phyloP scores from a whole-genome alignment of 2,888 invertebrate genomes.

The Chrysolina haemoptera region DNA sequence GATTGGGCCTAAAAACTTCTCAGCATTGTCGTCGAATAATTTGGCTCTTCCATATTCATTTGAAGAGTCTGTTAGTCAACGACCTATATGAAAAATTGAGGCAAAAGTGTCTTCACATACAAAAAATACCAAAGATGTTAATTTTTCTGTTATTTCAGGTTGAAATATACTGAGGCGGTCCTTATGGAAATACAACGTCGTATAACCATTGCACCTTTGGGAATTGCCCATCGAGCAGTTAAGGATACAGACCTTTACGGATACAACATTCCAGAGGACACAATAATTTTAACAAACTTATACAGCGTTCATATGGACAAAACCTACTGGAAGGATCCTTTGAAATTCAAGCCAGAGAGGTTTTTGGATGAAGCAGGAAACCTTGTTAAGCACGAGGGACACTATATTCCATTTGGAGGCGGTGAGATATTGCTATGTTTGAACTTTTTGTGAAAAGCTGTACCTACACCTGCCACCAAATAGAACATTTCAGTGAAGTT shows the following conservation, averaged over 20 bases:
- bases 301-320: constrained; percentile 76
- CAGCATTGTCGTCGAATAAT: no score
- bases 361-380: constrained; percentile 75
- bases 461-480: no score
- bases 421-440: constrained; percentile 69
- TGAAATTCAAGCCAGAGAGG: constrained; percentile 76
- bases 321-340: constrained; percentile 75
- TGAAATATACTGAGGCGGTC: constrained; percentile 69
- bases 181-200: constrained; percentile 72
- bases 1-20: no score
- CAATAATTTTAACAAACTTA: constrained; percentile 75
- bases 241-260: constrained; percentile 69
- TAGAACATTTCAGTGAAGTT: no score
- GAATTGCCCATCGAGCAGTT: constrained; percentile 72
- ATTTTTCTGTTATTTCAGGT: constrained; percentile 55
- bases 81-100: no score
- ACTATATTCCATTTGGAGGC: constrained; percentile 78
- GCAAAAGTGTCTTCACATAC: no score
- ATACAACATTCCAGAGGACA: constrained; percentile 71
- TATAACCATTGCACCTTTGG: constrained; percentile 72
- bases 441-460: no score
- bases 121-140: no score
- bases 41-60: no score
- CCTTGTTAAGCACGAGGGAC: constrained; percentile 68
- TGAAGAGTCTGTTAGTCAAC: no score